These are phyloP conservation scores for Hecatera dysodea DNA, from an alignment of 2,888 invertebrate species.

Conservation along the genomic window DNA sequence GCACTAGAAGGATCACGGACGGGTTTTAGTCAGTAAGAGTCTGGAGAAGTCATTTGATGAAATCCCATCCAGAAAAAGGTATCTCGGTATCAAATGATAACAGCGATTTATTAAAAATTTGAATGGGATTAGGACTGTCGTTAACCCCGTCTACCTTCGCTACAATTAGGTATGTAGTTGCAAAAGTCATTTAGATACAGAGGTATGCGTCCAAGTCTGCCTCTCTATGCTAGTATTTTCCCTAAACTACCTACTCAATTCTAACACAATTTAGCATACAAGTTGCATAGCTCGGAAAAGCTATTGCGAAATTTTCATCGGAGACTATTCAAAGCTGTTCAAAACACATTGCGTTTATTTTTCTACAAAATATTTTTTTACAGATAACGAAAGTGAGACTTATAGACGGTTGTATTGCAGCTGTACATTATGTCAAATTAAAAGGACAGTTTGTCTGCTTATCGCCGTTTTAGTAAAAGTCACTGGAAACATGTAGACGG, in stretches of 20 bases:
- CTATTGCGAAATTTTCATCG: not conserved
- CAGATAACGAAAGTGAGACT: slow-evolving; percentile 13
- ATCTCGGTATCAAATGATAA: too few relatives aligned
- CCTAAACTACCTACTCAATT: not conserved
- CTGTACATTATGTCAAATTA: slow-evolving; percentile 42
- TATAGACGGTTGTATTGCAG: slow-evolving; percentile 16
- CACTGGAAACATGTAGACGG: slow-evolving; percentile 21
- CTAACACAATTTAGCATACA: not conserved
- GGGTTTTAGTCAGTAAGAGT: too few relatives aligned
- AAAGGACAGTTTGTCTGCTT: slow-evolving; percentile 22
- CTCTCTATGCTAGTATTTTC: not conserved
- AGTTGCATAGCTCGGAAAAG: not conserved
- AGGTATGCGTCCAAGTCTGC: not conserved
- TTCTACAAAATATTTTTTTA: not conserved
- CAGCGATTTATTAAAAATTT: too few relatives aligned
- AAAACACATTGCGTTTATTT: not conserved
- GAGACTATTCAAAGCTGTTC: too few relatives aligned
- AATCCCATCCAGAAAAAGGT: too few relatives aligned
- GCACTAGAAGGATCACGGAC: too few relatives aligned
- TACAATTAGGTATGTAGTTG: too few relatives aligned
- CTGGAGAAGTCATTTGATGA: too few relatives aligned
- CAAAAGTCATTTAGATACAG: too few relatives aligned
- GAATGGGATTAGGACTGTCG: too few relatives aligned
- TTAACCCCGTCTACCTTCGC: too few relatives aligned
- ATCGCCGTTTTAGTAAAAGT: slow-evolving; percentile 8